Conservation (phyloP, 2,113 vertebrate genomes). For the Anolis carolinensis region DNA sequence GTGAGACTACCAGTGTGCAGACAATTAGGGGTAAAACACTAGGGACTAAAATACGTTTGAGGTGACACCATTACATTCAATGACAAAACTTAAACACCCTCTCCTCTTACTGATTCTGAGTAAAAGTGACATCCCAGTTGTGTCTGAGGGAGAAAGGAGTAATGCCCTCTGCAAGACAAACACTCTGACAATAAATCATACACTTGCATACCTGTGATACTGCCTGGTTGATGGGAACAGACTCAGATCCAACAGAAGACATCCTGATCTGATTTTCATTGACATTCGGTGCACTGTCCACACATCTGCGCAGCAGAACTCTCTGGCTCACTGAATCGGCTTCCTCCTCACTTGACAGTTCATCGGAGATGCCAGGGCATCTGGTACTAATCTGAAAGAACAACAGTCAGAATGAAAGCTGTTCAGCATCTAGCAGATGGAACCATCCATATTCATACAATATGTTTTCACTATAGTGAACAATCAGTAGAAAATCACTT, state of each 20-base stretch:
- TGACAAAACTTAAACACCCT: neutral
- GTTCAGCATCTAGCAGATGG: neutral
- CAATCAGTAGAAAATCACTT: neutral
- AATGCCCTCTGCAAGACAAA: neutral
- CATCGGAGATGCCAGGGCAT: constrained; percentile 82
- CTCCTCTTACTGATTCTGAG: neutral
- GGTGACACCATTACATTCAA: neutral
- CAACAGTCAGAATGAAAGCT: neutral
- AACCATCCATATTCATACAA: neutral
- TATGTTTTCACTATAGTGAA: neutral
- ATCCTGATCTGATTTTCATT: constrained; percentile 78
- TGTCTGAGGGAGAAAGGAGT: neutral
- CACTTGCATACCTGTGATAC: constrained; percentile 72
- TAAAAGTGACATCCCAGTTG: neutral
- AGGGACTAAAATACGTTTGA: neutral
- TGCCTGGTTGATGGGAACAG: constrained; percentile 60
- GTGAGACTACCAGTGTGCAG: too few relatives aligned
- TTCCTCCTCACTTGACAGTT: constrained; percentile 93
- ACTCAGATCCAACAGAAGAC: constrained; percentile 53
- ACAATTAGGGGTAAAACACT: too few relatives aligned
- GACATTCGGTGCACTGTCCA: constrained; percentile 74
- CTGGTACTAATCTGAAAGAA: constrained; percentile 70
- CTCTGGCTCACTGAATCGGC: constrained; percentile 59
- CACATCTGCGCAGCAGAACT: constrained; percentile 58
- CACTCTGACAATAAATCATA: neutral